phyloP scores from a whole-genome alignment of 2,797 vertebrate species.

The Rhinogobio ventralis region DNA sequence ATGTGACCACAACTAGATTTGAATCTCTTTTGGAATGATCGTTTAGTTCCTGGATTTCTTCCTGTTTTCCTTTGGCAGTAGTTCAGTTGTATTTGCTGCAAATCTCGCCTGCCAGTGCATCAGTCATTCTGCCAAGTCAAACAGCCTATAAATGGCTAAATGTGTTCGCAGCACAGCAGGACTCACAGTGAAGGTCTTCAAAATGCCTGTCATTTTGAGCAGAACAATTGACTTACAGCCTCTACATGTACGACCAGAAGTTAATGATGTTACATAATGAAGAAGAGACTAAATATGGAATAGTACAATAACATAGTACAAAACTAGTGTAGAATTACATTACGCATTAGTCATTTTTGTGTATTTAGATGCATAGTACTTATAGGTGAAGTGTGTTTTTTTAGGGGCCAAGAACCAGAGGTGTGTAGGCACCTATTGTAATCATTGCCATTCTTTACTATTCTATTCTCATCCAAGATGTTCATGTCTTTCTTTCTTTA shows the following conservation, averaged over 20 bases:
- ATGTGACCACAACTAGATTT: neutral
- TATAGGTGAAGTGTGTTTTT: too few species aligned
- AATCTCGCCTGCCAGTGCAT: neutral
- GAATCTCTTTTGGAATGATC: neutral
- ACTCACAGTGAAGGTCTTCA: neutral
- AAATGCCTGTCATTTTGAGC: neutral
- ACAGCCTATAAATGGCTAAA: neutral
- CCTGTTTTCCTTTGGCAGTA: conserved; percentile 19
- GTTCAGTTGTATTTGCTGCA: conserved; percentile 5
- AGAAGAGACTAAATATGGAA: neutral
- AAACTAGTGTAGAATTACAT: neutral
- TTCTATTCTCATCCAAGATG: too few species aligned
- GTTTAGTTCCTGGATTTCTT: conserved; percentile 21
- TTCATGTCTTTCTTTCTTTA: too few species aligned
- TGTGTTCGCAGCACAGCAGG: neutral
- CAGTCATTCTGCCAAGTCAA: neutral
- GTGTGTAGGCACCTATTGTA: too few species aligned
- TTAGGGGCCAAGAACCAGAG: too few species aligned
- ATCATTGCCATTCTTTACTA: too few species aligned
- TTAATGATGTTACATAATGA: neutral
- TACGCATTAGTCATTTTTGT: neutral
- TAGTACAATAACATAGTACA: neutral
- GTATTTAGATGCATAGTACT: neutral
- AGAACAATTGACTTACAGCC: neutral
- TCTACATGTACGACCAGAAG: neutral